Percentiles rank a stretch among this genome's conserved stretches.
phyloP scores from a whole-genome alignment of 2,797 vertebrate species.

The Sebastes cheni region DNA sequence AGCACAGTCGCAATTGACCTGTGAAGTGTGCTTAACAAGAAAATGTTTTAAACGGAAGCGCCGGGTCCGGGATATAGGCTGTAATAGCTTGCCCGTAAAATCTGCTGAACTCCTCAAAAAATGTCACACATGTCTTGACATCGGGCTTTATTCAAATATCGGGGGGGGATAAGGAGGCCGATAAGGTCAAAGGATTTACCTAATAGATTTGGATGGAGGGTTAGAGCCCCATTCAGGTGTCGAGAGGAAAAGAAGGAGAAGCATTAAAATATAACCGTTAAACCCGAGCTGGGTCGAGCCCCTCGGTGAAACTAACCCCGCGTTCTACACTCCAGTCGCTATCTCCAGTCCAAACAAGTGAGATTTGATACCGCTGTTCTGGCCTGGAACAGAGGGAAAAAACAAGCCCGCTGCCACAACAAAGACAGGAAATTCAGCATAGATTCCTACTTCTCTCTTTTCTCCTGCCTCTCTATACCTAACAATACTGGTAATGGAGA shows the following conservation, averaged over 20 bases:
- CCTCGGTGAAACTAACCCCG: constrained; percentile 56
- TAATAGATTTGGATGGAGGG: constrained; percentile 73
- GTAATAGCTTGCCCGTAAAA: constrained; percentile 14
- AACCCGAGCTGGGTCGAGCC: constrained; percentile 44
- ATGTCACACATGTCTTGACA: constrained; percentile 38
- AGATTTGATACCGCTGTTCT: constrained; percentile 75
- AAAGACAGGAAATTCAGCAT: constrained; percentile 86
- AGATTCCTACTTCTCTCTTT: constrained; percentile 81
- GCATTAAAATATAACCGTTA: constrained; percentile 60
- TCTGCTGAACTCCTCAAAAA: constrained; percentile 46
- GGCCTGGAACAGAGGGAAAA: constrained; percentile 69
- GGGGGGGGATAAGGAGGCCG: constrained; percentile 17
- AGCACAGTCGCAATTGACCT: constrained; percentile 57
- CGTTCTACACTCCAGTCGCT: constrained; percentile 49
- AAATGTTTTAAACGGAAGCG: constrained; percentile 23
- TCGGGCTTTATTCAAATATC: constrained; percentile 65
- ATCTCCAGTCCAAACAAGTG: constrained; percentile 80
- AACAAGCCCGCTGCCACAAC: constrained; percentile 80
- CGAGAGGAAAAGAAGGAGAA: constrained; percentile 66
- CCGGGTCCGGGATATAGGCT: constrained; percentile 11
- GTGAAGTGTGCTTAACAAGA: constrained; percentile 56
- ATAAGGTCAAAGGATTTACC: constrained; percentile 75
- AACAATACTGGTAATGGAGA: constrained; percentile 79
- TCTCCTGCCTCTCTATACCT: constrained; percentile 72
- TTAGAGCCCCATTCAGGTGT: constrained; percentile 61